A percentile compares a stretch with the other conserved stretches of the same genome.
Evolutionary conservation across 2,797 vertebrate species (phyloP).

Genomic region (Valencia hispanica): DNA sequence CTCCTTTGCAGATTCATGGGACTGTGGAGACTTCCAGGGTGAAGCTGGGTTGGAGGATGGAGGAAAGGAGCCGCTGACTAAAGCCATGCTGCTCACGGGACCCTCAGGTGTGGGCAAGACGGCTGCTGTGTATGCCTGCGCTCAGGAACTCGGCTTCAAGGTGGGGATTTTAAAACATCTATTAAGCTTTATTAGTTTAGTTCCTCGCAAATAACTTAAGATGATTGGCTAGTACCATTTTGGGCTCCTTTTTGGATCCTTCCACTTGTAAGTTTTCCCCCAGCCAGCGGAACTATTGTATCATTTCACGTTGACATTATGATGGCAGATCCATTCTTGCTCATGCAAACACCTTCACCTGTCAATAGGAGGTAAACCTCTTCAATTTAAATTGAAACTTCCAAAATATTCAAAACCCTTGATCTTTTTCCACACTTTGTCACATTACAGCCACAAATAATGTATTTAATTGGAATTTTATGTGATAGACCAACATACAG

Average conservation of each 20-base stretch:
- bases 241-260: background rate
- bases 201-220: no score
- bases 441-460: no score
- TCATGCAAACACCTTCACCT: no score
- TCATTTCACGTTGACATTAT: background rate
- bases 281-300: background rate
- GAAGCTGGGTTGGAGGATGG: constrained; percentile 68
- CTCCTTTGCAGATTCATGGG: constrained; percentile 79
- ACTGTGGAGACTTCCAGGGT: constrained; percentile 85
- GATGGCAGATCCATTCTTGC: no score
- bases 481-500: no score
- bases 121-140: constrained; percentile 92
- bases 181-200: background rate
- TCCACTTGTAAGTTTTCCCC: background rate
- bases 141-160: constrained; percentile 95
- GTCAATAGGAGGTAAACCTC: no score
- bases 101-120: constrained; percentile 93
- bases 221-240: background rate
- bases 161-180: constrained; percentile 62
- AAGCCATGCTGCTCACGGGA: constrained; percentile 89
- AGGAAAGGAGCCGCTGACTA: constrained; percentile 78
- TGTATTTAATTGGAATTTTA: no score
- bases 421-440: no score
- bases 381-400: no score
- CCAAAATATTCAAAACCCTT: no score